Percentiles rank a stretch among this genome's conserved stretches.
Conservation (phyloP, 1,140 invertebrate species). For the Octopus bimaculoides region DNA sequence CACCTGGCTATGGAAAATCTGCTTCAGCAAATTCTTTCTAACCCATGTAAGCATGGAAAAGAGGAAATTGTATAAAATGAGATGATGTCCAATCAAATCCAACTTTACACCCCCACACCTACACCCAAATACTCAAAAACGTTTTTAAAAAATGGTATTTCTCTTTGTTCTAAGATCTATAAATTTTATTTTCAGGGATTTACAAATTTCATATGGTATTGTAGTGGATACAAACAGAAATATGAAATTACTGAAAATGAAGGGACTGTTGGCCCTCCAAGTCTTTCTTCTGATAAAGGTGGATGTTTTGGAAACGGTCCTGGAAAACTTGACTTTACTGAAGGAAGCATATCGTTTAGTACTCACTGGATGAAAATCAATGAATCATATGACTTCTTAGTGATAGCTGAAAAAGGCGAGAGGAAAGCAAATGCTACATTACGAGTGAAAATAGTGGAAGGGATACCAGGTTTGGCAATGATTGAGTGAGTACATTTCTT, state of each 20-base stretch:
- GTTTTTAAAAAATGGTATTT: too few relatives aligned
- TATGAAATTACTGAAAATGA: background rate
- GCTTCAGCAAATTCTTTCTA: too few relatives aligned
- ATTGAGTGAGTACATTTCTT: slow-evolving; percentile 19
- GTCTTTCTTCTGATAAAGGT: slow-evolving; percentile 20
- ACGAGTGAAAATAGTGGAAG: slow-evolving; percentile 12
- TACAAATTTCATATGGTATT: slow-evolving; percentile 24
- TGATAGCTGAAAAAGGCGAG: slow-evolving; percentile 16
- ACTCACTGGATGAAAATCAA: slow-evolving; percentile 26
- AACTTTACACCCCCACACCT: too few relatives aligned
- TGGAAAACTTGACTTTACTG: slow-evolving; percentile 23
- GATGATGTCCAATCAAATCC: too few relatives aligned
- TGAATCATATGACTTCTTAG: slow-evolving; percentile 29
- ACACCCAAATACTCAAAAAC: too few relatives aligned
- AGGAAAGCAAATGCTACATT: slow-evolving; percentile 9
- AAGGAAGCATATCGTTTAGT: slow-evolving; percentile 21
- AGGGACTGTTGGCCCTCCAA: slow-evolving; percentile 11
- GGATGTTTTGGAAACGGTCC: slow-evolving; percentile 39
- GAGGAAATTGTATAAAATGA: too few relatives aligned
- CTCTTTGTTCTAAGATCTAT: too few relatives aligned
- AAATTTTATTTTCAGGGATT: slow-evolving; percentile 19
- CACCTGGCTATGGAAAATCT: too few relatives aligned
- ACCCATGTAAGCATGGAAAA: too few relatives aligned
- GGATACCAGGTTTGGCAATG: slow-evolving; percentile 14
- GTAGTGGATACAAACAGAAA: slow-evolving; percentile 16